Evolutionary conservation across 2,888 invertebrate genomes (phyloP).

Genomic region (Malachius bipustulatus): DNA sequence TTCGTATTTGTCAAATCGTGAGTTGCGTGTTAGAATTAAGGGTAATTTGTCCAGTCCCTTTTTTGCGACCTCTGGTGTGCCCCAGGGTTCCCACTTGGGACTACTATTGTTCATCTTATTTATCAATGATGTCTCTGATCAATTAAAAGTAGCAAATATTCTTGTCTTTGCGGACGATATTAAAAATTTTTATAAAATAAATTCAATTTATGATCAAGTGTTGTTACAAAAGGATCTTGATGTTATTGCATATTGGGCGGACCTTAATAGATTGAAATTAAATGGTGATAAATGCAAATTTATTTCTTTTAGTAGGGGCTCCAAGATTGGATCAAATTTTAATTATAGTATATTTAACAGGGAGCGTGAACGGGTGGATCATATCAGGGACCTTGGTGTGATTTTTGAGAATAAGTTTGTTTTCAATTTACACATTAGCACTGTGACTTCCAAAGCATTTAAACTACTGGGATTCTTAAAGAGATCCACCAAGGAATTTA

Average conservation of each 20-base stretch:
- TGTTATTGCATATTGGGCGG: background rate
- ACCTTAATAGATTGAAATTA: background rate
- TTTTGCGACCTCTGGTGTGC: no score
- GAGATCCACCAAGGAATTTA: background rate
- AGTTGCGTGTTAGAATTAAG: no score
- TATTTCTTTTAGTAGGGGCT: background rate
- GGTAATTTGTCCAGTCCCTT: no score
- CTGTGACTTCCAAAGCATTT: background rate
- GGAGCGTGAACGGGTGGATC: background rate
- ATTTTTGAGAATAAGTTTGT: background rate
- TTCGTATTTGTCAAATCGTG: no score
- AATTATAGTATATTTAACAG: background rate
- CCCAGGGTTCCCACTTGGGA: no score
- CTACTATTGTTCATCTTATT: no score
- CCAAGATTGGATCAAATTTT: background rate
- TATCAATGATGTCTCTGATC: no score
- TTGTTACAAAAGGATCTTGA: background rate
- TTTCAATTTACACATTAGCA: slow-evolving; percentile 1
- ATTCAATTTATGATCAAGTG: no score
- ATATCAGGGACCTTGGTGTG: background rate
- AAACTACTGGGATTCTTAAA: background rate
- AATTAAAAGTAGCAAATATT: no score
- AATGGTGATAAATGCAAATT: background rate
- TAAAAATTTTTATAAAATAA: no score
- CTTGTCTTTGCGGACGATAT: no score